Conservation (phyloP, 2,888 invertebrate genomes). For the Melanchra persicariae region DNA sequence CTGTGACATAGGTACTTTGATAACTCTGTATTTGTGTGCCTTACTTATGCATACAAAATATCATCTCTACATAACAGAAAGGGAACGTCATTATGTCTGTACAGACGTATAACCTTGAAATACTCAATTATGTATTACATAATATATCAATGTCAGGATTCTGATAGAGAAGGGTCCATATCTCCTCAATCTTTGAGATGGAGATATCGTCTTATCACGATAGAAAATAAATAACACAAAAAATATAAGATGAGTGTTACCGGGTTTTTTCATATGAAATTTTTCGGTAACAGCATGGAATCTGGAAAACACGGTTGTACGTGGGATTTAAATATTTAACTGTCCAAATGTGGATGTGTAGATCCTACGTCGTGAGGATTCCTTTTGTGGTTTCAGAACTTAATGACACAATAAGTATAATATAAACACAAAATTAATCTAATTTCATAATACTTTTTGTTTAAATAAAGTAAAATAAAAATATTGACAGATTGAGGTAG, state of each 20-base stretch:
- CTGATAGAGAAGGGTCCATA: neutral
- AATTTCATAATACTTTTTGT: too few relatives aligned
- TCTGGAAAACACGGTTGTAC: too few relatives aligned
- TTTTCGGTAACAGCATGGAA: too few relatives aligned
- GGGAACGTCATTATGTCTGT: conserved; percentile 63
- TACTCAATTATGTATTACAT: conserved; percentile 48
- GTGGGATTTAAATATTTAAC: too few relatives aligned
- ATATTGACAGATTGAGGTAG: too few relatives aligned
- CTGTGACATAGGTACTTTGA: conserved; percentile 69
- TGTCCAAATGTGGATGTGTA: too few relatives aligned
- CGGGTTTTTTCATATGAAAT: too few relatives aligned
- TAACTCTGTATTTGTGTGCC: conserved; percentile 72
- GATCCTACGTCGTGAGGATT: too few relatives aligned
- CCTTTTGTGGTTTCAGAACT: too few relatives aligned
- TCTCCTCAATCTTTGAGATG: conserved; percentile 3
- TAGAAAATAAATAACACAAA: neutral
- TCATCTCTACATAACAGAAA: conserved; percentile 67
- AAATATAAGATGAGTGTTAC: neutral
- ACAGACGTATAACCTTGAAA: conserved; percentile 51
- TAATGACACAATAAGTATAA: too few relatives aligned
- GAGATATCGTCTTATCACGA: neutral
- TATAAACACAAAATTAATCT: too few relatives aligned
- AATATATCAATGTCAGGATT: conserved; percentile 12
- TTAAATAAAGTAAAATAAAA: too few relatives aligned
- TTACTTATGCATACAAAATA: conserved; percentile 76